Conservation (phyloP, 2,888 invertebrate species). For the Drosophila colorata region DNA sequence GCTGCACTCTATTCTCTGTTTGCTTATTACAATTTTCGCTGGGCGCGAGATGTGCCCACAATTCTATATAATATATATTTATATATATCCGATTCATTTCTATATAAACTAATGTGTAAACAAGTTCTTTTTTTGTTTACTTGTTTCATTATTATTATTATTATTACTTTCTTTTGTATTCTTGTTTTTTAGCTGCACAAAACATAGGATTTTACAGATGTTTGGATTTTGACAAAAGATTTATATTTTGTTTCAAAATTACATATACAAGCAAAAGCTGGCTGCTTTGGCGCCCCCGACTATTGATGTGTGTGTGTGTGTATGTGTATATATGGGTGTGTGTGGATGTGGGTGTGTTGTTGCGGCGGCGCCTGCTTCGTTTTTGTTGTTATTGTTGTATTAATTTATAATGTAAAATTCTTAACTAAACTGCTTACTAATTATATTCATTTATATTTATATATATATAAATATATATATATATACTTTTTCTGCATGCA, state of each 20-base stretch:
- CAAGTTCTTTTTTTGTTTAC: slow-evolving; percentile 51
- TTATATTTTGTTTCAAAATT: slow-evolving; percentile 47
- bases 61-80: slow-evolving; percentile 54
- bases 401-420: slow-evolving; percentile 76
- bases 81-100: slow-evolving; percentile 62
- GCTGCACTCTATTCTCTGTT: slow-evolving; percentile 78
- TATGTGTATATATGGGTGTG: slow-evolving; percentile 38
- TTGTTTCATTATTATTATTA: slow-evolving; percentile 14
- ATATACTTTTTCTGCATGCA: slow-evolving; percentile 67
- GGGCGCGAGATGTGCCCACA: slow-evolving; percentile 62
- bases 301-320: slow-evolving; percentile 35
- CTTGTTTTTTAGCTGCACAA: slow-evolving; percentile 63
- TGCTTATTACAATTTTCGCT: slow-evolving; percentile 60
- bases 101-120: slow-evolving; percentile 74
- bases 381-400: slow-evolving; percentile 39
- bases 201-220: slow-evolving; percentile 76
- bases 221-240: slow-evolving; percentile 47
- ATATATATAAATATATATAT: slow-evolving; percentile 65
- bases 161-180: slow-evolving; percentile 26
- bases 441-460: slow-evolving; percentile 77
- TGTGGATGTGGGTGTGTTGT: slow-evolving; percentile 22
- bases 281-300: slow-evolving; percentile 51
- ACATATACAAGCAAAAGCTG: slow-evolving; percentile 75
- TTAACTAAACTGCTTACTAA: slow-evolving; percentile 79
- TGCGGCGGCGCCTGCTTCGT: slow-evolving; percentile 50